Base-by-base conservation (phyloP, 2,888 invertebrate species). In the Xylota sylvarum region DNA sequence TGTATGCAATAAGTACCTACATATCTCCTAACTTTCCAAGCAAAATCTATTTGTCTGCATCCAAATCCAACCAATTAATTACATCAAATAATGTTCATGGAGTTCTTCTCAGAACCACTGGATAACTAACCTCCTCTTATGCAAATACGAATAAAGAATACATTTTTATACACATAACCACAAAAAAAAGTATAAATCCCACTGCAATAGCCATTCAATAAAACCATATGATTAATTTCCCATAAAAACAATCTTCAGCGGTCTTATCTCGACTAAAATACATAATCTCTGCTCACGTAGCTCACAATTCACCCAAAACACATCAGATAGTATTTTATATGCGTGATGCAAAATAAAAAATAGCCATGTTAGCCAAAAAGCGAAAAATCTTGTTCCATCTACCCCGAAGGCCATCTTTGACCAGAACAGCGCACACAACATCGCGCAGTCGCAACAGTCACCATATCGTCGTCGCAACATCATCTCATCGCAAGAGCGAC, bases 301-400 rank as follows among this genome's bases (percentile, higher is more conserved):
- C 67, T 60, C 77, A 69, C 69, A 77, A 60, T 12, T 77, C 69
- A 77, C 40, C 77, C 23, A 40, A 62, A 58, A 77, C 32, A 60
- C 50, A 69, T 69, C 58, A 77, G 60, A 77, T 69, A 77, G 12
- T 30, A 60, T 43, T 60, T 40, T 27, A 43, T 60, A 52, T 76
- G 76, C 56, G 76, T 56, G 56, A 43, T 69, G 60, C 77, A 77
- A 46, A 69, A 40, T 40, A 19, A 40, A 55, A 35, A 35, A 12
- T 48, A 46, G n/a, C 46, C 73, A 69, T 79, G 79, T 78, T 84
- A 56, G 73, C 62, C 73, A 48, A 70, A 84, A 84, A 85, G 12
- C 32, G 46, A 76, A 65, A 70, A 67, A 76, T 85, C 80, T 85
- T 72, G 81, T 85, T 85, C 67, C 80, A 70, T 76, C 85, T 67